phyloP scores from a whole-genome alignment of 2,888 invertebrate genomes.

The Drosophila tripunctata region DNA sequence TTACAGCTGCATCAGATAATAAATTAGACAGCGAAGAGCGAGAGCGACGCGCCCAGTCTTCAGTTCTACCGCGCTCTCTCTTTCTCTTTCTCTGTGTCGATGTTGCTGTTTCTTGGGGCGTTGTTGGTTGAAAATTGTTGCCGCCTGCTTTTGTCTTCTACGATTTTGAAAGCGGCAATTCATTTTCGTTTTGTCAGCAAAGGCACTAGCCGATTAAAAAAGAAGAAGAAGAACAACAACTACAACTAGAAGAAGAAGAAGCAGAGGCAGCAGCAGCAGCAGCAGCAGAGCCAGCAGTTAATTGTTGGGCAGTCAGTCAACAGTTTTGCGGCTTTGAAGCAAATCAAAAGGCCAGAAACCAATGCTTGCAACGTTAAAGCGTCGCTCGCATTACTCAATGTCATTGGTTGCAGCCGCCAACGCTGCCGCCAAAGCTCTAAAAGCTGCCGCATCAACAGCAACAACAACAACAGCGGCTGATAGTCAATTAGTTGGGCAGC shows the following conservation, averaged over 20 bases:
- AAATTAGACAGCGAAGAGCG: slow-evolving; percentile 41
- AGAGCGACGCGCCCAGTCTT: slow-evolving; percentile 28
- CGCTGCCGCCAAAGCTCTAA: slow-evolving; percentile 63
- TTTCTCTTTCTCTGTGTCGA: neutral
- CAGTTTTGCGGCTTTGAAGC: slow-evolving; percentile 53
- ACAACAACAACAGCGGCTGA: slow-evolving; percentile 32
- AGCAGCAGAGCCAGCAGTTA: slow-evolving; percentile 40
- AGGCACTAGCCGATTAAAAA: no score
- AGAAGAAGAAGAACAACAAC: slow-evolving; percentile 6
- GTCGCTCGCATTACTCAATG: slow-evolving; percentile 76
- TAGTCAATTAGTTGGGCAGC: slow-evolving; percentile 69
- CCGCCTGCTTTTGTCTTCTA: slow-evolving; percentile 53
- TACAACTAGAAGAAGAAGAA: neutral
- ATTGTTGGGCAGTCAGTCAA: slow-evolving; percentile 74
- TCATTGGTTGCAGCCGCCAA: slow-evolving; percentile 66
- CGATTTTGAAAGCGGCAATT: slow-evolving; percentile 64
- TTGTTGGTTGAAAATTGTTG: slow-evolving; percentile 49
- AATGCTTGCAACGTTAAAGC: slow-evolving; percentile 47
- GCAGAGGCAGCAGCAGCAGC: neutral
- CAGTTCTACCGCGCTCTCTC: slow-evolving; percentile 6
- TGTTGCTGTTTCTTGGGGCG: slow-evolving; percentile 48
- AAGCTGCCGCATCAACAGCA: slow-evolving; percentile 16
- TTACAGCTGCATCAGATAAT: slow-evolving; percentile 65
- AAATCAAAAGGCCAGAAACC: slow-evolving; percentile 65
- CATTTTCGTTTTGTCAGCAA: slow-evolving; percentile 71